Evolutionary conservation across 1,140 invertebrate genomes (phyloP), one percentile per base, ranked within the genome.

Genomic region (Halesus radiatus): DNA sequence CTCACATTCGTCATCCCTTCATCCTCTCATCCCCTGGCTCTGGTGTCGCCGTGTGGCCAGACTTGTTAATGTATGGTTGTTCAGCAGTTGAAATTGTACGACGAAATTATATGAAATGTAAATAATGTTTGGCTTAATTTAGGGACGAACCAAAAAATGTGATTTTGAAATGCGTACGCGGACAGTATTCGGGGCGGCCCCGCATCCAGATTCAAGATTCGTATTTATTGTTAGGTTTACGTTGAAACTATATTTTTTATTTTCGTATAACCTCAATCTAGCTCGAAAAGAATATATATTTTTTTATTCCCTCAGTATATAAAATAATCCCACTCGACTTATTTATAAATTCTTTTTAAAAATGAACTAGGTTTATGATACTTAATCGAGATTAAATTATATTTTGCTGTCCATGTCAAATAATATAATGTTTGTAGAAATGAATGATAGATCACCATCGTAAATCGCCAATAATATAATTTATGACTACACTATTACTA

Each of bases 1-100:
- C 52, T 37, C 78, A 89, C 53, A 73, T 72, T 54, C 23, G 8
- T 72, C 60, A 64, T 52, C 77, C 64, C 80, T 77, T 68, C 53
- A 77, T 29, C 58, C 60, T 54, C 66, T 79, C 82, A 70, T 32
- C 20, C 66, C 26, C 23, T 16, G 20, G 45, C 66, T n/a, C 29
- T 15, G 66, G 29, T 13, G 37, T 32, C 37, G 8, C 32, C 23
- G 37, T 45, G 16, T 15, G 66, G n/a, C 37, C 66, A 20, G 62
- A 74, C 29, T 26, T 20, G 53, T 37, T 60, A 62, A 32, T 8
- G 45, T 74, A 62, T 29, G 18, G 15, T 76, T 60, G 22, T 32
- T 54, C 60, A 62, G n/a, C 15, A 29, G 26, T 16, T 32, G 13
- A 66, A 66, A 29, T 66, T 29, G 22, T 60, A 60, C 62, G 1